These are phyloP conservation scores for Ommatoiulus sabulosus DNA, from an alignment of 2,888 invertebrate genomes.

Conservation along the genomic window DNA sequence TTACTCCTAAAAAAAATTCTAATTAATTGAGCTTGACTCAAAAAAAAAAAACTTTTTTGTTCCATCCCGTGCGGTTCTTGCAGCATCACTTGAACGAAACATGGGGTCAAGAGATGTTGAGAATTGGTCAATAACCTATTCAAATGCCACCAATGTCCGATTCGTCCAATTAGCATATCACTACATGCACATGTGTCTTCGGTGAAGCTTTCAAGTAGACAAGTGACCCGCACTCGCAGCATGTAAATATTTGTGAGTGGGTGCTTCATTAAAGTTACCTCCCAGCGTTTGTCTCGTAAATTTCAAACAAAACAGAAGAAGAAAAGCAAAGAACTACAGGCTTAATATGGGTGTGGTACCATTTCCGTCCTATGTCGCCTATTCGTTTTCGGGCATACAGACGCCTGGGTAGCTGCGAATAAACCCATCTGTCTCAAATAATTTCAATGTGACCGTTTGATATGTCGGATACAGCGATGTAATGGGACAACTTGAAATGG, in stretches of 20 bases:
- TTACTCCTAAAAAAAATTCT: too few species aligned
- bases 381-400: neutral
- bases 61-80: too few species aligned
- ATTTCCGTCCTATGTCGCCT: neutral
- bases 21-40: too few species aligned
- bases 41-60: too few species aligned
- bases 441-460: too few species aligned
- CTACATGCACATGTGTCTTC: neutral
- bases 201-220: neutral
- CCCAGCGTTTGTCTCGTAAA: conserved; percentile 19
- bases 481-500: too few species aligned
- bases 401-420: neutral
- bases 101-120: neutral
- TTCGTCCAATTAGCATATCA: conserved; percentile 1
- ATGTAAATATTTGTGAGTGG: conserved; percentile 19
- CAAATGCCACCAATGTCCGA: neutral
- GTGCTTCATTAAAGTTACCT: conserved; percentile 3
- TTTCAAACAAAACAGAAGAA: neutral
- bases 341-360: neutral
- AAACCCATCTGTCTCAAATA: neutral
- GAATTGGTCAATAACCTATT: neutral
- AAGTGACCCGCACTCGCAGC: conserved; percentile 9
- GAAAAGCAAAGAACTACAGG: neutral
- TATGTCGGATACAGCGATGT: too few species aligned
- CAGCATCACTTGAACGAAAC: too few species aligned